Conservation (phyloP, 2,113 vertebrate species). For the Hippocampus abdominalis region DNA sequence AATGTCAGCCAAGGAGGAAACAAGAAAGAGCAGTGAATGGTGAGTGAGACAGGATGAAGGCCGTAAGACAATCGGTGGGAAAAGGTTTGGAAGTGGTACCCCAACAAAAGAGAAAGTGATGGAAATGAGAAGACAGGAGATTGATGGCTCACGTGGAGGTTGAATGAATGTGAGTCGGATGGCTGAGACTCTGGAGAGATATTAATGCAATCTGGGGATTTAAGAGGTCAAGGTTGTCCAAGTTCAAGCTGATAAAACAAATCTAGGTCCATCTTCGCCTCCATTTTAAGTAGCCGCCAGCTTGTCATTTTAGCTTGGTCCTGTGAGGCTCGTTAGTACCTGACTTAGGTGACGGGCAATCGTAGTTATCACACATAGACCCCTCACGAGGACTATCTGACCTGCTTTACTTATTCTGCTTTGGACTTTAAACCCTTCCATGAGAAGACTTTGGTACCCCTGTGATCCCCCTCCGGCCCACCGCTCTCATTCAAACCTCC, state of each 20-base stretch:
- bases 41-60: conserved; percentile 14
- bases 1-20: conserved; percentile 31
- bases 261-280: conserved; percentile 1
- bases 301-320: neutral
- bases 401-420: conserved; percentile 4
- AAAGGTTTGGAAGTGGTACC: conserved; percentile 41
- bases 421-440: neutral
- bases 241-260: conserved; percentile 21
- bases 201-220: conserved; percentile 14
- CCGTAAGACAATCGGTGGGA: conserved; percentile 2
- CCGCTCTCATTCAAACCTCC: conserved; percentile 1
- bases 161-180: conserved; percentile 4
- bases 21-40: neutral
- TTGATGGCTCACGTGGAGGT: conserved; percentile 10
- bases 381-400: conserved; percentile 2
- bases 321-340: conserved; percentile 16
- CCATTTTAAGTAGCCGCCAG: conserved; percentile 5
- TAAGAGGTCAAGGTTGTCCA: conserved; percentile 29
- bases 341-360: neutral
- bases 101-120: conserved; percentile 22
- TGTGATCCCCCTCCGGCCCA: conserved; percentile 4
- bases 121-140: conserved; percentile 12
- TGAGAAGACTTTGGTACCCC: neutral
- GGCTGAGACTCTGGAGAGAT: conserved; percentile 16
- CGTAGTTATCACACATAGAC: neutral